Conservation (phyloP, 2,113 vertebrate genomes). For the Oryzias curvinotus region DNA sequence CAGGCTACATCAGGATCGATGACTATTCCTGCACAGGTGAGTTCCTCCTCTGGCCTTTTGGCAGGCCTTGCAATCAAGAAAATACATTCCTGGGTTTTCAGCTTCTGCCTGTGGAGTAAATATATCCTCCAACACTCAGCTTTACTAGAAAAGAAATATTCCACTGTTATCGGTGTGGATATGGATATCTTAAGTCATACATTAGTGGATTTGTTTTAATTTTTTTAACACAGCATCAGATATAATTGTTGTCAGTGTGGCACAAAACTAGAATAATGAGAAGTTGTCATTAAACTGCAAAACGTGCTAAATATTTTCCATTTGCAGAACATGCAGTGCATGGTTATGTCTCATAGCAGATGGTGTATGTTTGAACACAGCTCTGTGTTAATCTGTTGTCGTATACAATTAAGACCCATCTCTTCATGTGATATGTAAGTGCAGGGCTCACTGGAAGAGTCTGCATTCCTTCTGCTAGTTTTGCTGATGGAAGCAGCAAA, state of each 20-base stretch:
- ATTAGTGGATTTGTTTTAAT: background rate
- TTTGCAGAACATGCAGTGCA: background rate
- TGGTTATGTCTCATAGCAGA: conserved; percentile 15
- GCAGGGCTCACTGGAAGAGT: conserved; percentile 37
- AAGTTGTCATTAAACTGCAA: conserved; percentile 1
- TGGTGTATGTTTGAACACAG: conserved; percentile 9
- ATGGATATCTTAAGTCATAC: conserved; percentile 19
- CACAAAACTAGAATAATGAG: conserved; percentile 1
- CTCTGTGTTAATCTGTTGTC: conserved; percentile 19
- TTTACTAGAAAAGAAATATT: background rate
- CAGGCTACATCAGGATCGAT: conserved; percentile 95
- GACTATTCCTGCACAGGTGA: conserved; percentile 99
- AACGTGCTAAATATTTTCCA: conserved; percentile 2
- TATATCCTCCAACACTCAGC: background rate
- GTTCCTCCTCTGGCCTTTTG: conserved; percentile 34
- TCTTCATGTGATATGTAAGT: conserved; percentile 38
- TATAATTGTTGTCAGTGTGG: background rate
- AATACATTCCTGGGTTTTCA: background rate
- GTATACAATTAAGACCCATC: background rate
- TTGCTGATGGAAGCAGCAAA: background rate
- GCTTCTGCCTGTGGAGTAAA: background rate
- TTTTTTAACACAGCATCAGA: background rate
- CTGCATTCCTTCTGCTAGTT: conserved; percentile 46
- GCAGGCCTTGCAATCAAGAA: conserved; percentile 15
- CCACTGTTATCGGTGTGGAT: background rate